Conservation (phyloP, 2,797 vertebrate species). For the Pithecia hirsuta region DNA sequence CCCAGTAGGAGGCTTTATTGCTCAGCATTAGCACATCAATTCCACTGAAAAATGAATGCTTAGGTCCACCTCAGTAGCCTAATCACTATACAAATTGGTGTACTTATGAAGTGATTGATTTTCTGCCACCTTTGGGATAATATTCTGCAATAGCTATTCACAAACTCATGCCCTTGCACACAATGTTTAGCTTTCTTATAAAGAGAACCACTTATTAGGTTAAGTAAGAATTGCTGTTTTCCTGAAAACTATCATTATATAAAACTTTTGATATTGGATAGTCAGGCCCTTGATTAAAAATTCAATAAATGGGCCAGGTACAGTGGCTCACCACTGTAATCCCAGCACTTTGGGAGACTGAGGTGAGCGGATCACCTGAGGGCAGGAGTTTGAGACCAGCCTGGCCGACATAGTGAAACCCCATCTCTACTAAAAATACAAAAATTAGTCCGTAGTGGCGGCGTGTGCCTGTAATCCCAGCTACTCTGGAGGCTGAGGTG, state of each 20-base stretch:
- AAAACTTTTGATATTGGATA: not conserved
- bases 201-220: constrained; percentile 44
- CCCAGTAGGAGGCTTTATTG: constrained; percentile 34
- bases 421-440: not conserved
- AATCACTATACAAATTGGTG: constrained; percentile 49
- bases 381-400: not conserved
- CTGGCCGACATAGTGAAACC: not conserved
- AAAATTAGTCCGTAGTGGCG: not conserved
- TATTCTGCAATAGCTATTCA: constrained; percentile 37
- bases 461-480: not conserved
- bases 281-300: constrained; percentile 21
- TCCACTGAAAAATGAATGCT: constrained; percentile 46
- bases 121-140: constrained; percentile 48
- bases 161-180: not conserved
- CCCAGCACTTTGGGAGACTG: not conserved
- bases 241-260: constrained; percentile 16
- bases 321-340: not conserved
- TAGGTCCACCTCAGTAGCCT: constrained; percentile 23
- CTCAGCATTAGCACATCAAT: constrained; percentile 28
- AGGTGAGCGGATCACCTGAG: not conserved
- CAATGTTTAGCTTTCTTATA: constrained; percentile 3
- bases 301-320: not conserved
- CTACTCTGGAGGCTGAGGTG: not conserved
- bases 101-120: constrained; percentile 61
- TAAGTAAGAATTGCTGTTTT: constrained; percentile 46